Base-by-base conservation (phyloP, 1,140 invertebrate species). In the Rhopalosiphum padi region DNA sequence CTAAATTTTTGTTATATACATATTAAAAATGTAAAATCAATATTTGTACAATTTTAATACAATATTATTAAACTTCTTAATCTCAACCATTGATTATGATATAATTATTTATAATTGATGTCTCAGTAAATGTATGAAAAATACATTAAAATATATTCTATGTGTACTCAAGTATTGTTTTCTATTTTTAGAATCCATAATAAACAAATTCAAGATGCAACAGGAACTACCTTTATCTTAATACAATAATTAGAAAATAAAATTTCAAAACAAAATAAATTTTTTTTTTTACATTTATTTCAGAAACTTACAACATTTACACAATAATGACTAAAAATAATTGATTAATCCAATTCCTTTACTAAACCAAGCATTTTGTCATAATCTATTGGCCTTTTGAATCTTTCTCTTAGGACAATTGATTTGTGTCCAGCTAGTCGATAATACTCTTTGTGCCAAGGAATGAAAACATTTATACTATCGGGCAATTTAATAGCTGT, bases 401-500 rank as follows among this genome's bases (percentile, higher is more conserved):
- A 93, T 93, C 91, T 93, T 55, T 93, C 91, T 85, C 23, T 83
- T 43, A 93, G 85, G 35, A 93, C 1, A 41, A 93, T 93, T 53
- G 91, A 86, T 55, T 93, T 93, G 60, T 86, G 41, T 55, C 91
- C 91, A 43, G 68, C 91, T 41, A 93, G 35, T n/a, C 25, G 53
- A 41, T 93, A 53, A 86, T 93, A 93, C 43, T 93, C 82, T 86
- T 93, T 93, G 35, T 93, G 23, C 91, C 91, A 93, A 55, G 91
- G 91, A 48, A 93, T 15, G 11, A 93, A 25, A 21, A 41, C 51
- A 41, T 51, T 43, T 53, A 55, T 83, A 23, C 91, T 37, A 60
- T 93, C 7, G 0, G 91, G 91, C 25, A 93, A 85, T 55, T 93
- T 93, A 41, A 86, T 55, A 86, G 82, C 91, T 7, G 37, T 86